Percentiles rank a stretch among this genome's conserved stretches.
These are phyloP conservation scores for Zaprionus gabonicus DNA, from an alignment of 1,140 invertebrate species.

Conservation along the genomic window DNA sequence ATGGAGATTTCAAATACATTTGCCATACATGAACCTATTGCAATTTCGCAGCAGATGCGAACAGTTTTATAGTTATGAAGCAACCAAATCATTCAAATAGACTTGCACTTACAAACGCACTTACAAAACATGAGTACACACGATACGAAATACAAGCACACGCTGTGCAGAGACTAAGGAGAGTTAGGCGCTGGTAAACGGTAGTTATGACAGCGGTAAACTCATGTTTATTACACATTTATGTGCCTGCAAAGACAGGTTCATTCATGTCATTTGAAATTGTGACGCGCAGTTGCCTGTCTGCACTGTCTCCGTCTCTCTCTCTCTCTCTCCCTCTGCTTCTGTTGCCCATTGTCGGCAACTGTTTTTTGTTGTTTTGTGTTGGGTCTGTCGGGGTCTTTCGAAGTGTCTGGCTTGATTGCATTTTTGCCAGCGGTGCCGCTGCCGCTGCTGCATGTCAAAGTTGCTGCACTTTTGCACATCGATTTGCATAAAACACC, in stretches of 20 bases:
- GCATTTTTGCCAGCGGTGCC: constrained; percentile 17
- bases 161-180: neutral
- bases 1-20: neutral
- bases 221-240: constrained; percentile 3
- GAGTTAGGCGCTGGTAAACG: neutral
- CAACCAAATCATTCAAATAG: constrained; percentile 3
- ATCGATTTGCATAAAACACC: constrained; percentile 37
- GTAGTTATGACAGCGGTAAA: neutral
- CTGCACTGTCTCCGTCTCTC: neutral
- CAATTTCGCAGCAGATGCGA: neutral
- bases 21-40: neutral
- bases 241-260: neutral
- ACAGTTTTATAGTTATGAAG: neutral
- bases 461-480: constrained; percentile 57
- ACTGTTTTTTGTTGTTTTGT: neutral
- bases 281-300: constrained; percentile 28
- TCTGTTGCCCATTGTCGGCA: neutral
- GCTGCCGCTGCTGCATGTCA: constrained; percentile 35
- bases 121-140: neutral
- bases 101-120: neutral
- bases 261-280: constrained; percentile 46
- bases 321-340: neutral
- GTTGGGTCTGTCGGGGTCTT: constrained; percentile 18
- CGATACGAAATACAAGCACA: neutral
- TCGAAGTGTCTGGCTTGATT: constrained; percentile 28